Conservation (phyloP, 2,797 vertebrate species). For the Gymnoscopelus braueri region DNA sequence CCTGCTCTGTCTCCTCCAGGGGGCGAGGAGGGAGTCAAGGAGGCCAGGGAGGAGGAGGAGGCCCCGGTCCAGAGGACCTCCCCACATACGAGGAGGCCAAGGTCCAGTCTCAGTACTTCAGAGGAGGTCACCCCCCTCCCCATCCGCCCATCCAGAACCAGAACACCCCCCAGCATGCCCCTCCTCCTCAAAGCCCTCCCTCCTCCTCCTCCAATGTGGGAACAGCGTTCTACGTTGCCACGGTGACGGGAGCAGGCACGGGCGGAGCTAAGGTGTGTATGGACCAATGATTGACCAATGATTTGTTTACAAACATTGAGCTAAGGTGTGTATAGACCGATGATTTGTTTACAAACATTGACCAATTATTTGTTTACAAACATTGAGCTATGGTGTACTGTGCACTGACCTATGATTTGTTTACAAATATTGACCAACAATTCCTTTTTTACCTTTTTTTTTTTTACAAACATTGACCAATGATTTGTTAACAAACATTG, state of each 20-base stretch:
- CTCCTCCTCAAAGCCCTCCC: slow-evolving; percentile 67
- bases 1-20: slow-evolving; percentile 37
- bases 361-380: too few relatives aligned
- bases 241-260: slow-evolving; percentile 73
- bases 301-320: too few relatives aligned
- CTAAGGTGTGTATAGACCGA: too few relatives aligned
- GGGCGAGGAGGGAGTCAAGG: slow-evolving; percentile 61
- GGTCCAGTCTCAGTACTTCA: slow-evolving; percentile 97
- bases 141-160: too few relatives aligned
- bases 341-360: too few relatives aligned
- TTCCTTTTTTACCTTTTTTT: too few relatives aligned
- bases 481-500: too few relatives aligned
- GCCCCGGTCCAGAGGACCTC: slow-evolving; percentile 90
- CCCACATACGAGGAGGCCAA: slow-evolving; percentile 98
- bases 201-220: slow-evolving; percentile 73
- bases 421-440: too few relatives aligned
- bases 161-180: slow-evolving; percentile 65
- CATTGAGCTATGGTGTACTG: too few relatives aligned
- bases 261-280: slow-evolving; percentile 50
- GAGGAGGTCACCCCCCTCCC: slow-evolving; percentile 85
- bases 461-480: too few relatives aligned
- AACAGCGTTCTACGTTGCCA: slow-evolving; percentile 93
- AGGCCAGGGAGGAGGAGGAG: slow-evolving; percentile 71
- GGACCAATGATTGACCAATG: slow-evolving; percentile 59
- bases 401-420: too few relatives aligned